Evolutionary conservation across 2,888 invertebrate genomes (phyloP), one percentile per base, ranked within the genome.

Genomic region (Clitarchus hookeri): DNA sequence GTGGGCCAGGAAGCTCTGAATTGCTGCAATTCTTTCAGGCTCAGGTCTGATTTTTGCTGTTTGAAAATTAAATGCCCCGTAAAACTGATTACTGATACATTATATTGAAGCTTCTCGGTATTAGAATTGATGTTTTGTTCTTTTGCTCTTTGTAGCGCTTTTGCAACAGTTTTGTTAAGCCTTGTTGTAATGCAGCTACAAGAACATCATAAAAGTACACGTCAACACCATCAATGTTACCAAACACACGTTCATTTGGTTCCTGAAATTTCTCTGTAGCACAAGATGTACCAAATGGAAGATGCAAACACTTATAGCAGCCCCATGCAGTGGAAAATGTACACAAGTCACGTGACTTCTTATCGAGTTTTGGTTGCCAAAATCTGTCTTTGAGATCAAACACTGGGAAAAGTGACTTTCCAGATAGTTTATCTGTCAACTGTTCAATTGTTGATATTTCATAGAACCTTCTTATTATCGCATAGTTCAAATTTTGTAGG

Each of bases 401-500:
- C 13, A 82, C 36, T 82, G 36, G 27, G 12, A 82, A 82, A 26
- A 25, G 13, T 12, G 6, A 19, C 23, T 82, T 82, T 44, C 9
- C 11, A 79, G 23, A 19, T n/a, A 79, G 27, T 79, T 79, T 79
- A 36, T 79, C 36, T 36, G 27, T 82, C 36, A 82, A 12, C 44
- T 82, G 36, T 23, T 82, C 82, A 82, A 82, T 27, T 19, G 27
- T 82, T 26, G 82, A 26, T 44, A 82, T 82, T 82, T 82, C 8
- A 27, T 36, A 79, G 84, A 84, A 84, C 44, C 84, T 79, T 23
- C 84, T 44, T 27, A 79, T 86, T 16, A 86, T 84, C 13, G 79
- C 86, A 23, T 8, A 16, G 53, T 86, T 86, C 13, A 86, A 79
- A n/a, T 86, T 44, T 26, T 79, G 77, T 23, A 84, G 86, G 48